phyloP scores from a whole-genome alignment of 2,113 vertebrate genomes.

The Orthochromis malagaraziensis region DNA sequence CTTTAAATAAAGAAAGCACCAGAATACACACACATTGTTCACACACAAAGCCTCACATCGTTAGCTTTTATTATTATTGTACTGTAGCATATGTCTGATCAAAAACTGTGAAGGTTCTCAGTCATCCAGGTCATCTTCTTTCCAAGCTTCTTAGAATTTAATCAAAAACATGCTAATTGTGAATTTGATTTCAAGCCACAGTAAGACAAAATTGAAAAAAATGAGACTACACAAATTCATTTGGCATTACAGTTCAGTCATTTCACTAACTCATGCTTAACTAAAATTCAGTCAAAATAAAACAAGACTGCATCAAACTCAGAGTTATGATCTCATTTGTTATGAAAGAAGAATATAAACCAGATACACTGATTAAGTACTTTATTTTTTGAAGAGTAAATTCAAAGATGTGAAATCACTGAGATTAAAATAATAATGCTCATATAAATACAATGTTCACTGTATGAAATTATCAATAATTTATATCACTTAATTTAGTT shows the following conservation, averaged over 20 bases:
- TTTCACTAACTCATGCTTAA: rapidly evolving
- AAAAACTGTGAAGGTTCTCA: neutral
- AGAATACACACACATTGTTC: neutral
- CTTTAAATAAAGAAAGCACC: neutral
- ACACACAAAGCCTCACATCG: rapidly evolving
- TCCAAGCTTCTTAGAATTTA: neutral
- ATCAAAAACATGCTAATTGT: neutral
- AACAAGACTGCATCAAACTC: neutral
- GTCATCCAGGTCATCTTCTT: neutral
- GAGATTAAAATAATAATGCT: neutral
- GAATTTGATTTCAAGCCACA: neutral
- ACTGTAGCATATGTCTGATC: neutral
- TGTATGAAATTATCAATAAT: neutral
- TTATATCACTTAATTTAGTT: neutral
- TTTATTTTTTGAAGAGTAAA: neutral
- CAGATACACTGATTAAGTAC: neutral
- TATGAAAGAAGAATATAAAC: neutral
- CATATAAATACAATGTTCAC: neutral
- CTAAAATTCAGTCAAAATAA: neutral
- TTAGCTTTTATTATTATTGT: rapidly evolving
- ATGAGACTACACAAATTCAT: neutral
- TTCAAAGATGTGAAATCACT: neutral
- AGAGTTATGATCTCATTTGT: neutral
- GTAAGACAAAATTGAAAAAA: neutral
- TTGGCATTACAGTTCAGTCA: neutral